phyloP scores from a whole-genome alignment of 2,797 vertebrate species.

The Anas flavirostris region DNA sequence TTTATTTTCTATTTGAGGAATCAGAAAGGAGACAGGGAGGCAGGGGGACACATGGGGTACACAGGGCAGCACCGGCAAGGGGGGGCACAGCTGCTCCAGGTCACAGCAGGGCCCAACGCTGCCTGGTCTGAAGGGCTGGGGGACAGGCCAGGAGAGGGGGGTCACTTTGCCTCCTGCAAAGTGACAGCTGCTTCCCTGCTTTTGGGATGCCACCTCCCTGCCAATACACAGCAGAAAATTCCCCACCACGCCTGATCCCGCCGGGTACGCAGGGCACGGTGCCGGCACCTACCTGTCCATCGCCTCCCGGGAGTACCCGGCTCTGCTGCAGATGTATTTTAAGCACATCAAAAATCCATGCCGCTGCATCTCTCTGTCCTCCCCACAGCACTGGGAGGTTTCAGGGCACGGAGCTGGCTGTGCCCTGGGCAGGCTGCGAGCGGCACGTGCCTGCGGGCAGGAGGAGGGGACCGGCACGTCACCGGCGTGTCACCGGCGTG shows the following conservation, averaged over 20 bases:
- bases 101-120: background rate
- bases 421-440: background rate
- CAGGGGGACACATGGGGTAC: background rate
- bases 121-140: fast-evolving
- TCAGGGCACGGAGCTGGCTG: background rate
- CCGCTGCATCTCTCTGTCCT: background rate
- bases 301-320: background rate
- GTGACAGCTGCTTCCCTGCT: background rate
- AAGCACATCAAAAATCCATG: background rate
- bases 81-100: fast-evolving
- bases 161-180: background rate
- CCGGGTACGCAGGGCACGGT: fast-evolving
- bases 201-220: background rate
- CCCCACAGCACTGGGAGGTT: fast-evolving
- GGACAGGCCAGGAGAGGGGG: fast-evolving
- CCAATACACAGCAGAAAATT: background rate
- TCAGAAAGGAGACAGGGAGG: background rate
- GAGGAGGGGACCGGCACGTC: background rate
- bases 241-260: fast-evolving
- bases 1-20: background rate
- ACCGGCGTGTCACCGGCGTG: background rate
- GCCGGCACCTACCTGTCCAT: background rate
- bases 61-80: fast-evolving
- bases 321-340: background rate
- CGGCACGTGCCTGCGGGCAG: background rate